phyloP scores from a whole-genome alignment of 2,888 invertebrate genomes.

The Seira sanloemensis region DNA sequence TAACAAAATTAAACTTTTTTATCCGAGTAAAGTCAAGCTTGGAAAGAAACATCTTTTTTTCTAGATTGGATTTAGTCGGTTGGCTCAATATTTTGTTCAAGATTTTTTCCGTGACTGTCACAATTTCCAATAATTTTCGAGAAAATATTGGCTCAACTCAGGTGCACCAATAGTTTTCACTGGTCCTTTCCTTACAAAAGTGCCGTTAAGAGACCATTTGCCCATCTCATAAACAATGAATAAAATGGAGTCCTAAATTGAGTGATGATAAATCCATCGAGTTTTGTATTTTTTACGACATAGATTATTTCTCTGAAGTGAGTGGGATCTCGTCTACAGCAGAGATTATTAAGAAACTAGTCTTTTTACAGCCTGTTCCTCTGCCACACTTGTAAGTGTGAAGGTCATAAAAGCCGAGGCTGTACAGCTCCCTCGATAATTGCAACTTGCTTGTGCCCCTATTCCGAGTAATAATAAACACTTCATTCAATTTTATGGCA shows the following conservation, averaged over 20 bases:
- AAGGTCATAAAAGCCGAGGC: slow-evolving; percentile 53
- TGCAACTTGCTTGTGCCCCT: slow-evolving; percentile 10
- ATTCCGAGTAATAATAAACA: slow-evolving; percentile 27
- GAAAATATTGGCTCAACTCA: slow-evolving; percentile 15
- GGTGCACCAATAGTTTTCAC: slow-evolving; percentile 29
- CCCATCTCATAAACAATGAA: slow-evolving; percentile 62
- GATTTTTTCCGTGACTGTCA: slow-evolving; percentile 39
- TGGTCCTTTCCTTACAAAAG: neutral
- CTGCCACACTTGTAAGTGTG: slow-evolving; percentile 45
- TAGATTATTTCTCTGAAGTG: slow-evolving; percentile 15
- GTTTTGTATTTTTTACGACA: slow-evolving; percentile 6
- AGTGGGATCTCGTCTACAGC: neutral
- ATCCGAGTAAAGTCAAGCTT: neutral
- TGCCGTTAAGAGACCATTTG: slow-evolving; percentile 1
- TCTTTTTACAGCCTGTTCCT: slow-evolving; percentile 41
- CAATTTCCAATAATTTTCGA: slow-evolving; percentile 31
- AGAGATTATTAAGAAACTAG: slow-evolving; percentile 22
- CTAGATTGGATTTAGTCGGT: neutral
- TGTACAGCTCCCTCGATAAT: slow-evolving; percentile 59
- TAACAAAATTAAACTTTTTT: slow-evolving; percentile 48
- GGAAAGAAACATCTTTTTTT: slow-evolving; percentile 33
- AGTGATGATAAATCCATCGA: slow-evolving; percentile 5
- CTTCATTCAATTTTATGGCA: slow-evolving; percentile 51
- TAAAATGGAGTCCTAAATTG: slow-evolving; percentile 37
- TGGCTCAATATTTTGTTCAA: neutral